Evolutionary conservation across 2,888 invertebrate species (phyloP).

Genomic region (Bimastos eiseni): DNA sequence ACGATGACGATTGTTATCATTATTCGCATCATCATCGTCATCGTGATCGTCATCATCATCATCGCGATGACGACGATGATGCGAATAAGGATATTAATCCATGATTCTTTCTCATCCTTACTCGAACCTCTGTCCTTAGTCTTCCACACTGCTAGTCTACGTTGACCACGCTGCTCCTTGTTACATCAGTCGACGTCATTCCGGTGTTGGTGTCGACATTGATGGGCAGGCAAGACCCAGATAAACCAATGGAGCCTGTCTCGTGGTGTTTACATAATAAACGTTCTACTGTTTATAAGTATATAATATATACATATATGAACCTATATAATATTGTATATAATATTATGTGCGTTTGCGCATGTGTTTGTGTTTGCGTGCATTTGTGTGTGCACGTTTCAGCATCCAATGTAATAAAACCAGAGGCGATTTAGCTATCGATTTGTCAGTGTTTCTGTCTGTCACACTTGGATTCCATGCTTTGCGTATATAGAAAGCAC

Average conservation of each 20-base stretch:
- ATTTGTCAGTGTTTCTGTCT: background rate
- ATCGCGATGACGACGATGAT: too few species aligned
- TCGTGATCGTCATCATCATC: too few species aligned
- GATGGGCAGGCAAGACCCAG: background rate
- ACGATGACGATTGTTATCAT: too few species aligned
- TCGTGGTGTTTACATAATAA: too few species aligned
- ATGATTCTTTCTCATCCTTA: too few species aligned
- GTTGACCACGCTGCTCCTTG: background rate
- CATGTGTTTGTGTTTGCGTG: background rate
- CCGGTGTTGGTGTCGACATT: background rate
- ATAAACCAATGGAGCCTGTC: background rate
- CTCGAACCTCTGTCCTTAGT: too few species aligned
- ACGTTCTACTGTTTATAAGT: too few species aligned
- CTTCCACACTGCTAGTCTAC: background rate
- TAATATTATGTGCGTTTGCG: too few species aligned
- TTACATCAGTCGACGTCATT: background rate
- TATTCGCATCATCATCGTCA: too few species aligned
- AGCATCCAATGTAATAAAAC: background rate
- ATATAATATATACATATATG: too few species aligned
- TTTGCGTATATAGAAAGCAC: background rate
- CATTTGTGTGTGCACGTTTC: background rate
- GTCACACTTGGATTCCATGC: background rate
- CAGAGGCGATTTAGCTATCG: background rate
- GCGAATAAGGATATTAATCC: too few species aligned
- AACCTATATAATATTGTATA: too few species aligned